phyloP scores from a whole-genome alignment of 2,797 vertebrate genomes.

The Pelochelys cantorii region DNA sequence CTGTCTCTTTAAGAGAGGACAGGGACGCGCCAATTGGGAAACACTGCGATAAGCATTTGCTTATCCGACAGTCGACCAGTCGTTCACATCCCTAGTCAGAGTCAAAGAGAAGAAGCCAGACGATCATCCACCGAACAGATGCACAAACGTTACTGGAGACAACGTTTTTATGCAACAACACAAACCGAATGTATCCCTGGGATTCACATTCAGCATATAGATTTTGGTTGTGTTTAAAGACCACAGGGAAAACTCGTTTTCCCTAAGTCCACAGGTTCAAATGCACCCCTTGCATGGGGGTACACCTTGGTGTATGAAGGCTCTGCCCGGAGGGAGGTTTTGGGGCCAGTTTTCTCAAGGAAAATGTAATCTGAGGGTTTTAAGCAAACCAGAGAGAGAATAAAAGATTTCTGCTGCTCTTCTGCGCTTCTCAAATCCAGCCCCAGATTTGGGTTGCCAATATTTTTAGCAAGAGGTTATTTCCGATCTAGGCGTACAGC shows the following conservation, averaged over 20 bases:
- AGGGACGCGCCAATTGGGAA: no score
- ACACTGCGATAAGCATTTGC: no score
- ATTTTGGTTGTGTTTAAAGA: background rate
- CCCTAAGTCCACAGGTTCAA: background rate
- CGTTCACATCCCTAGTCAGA: no score
- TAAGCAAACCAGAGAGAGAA: conserved; percentile 31
- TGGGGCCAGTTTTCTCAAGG: conserved; percentile 13
- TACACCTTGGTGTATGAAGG: background rate
- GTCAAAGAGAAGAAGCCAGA: accelerated
- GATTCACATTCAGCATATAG: background rate
- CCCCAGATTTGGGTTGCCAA: conserved; percentile 22
- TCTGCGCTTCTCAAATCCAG: background rate
- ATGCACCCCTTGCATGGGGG: background rate
- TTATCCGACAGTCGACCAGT: no score
- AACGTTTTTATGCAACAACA: background rate
- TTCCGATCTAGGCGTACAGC: background rate
- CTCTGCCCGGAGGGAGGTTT: background rate
- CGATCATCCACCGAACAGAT: background rate
- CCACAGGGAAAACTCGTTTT: conserved; percentile 11
- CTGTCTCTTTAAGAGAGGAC: no score
- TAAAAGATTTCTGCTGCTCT: background rate
- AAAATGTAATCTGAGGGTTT: conserved; percentile 19
- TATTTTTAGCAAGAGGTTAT: conserved; percentile 2
- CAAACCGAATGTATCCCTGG: accelerated
- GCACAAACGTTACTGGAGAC: background rate